Evolutionary conservation across 2,797 vertebrate genomes (phyloP).

Genomic region (Microctenopoma stevenorrisi): DNA sequence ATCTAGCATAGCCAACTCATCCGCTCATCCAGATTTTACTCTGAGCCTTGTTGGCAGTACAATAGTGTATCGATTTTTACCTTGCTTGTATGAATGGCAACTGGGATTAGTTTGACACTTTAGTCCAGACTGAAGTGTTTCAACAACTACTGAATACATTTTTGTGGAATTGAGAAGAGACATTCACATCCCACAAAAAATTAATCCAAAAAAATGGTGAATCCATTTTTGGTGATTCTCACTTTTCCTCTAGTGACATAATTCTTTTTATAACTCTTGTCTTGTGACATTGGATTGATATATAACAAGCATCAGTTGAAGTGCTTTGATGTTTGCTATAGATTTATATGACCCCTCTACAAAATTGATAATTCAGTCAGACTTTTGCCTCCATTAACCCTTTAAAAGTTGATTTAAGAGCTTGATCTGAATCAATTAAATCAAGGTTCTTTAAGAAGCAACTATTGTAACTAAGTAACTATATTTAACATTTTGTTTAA

Average conservation of each 20-base stretch:
- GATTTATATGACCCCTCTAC: background rate
- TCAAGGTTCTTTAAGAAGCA: too few species aligned
- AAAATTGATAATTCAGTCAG: too few species aligned
- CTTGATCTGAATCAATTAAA: too few species aligned
- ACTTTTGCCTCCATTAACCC: too few species aligned
- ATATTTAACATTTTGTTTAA: too few species aligned
- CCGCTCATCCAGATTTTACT: slow-evolving; percentile 43
- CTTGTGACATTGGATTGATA: too few species aligned
- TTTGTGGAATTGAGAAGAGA: background rate
- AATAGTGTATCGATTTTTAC: slow-evolving; percentile 30
- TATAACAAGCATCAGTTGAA: too few species aligned
- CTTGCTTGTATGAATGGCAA: slow-evolving; percentile 36
- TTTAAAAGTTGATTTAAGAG: too few species aligned
- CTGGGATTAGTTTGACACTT: background rate
- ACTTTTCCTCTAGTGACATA: background rate
- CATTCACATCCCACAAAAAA: background rate
- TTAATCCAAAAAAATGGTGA: too few species aligned
- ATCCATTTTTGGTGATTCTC: background rate
- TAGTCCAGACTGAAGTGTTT: slow-evolving; percentile 4
- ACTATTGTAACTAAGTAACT: too few species aligned
- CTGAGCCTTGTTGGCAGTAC: slow-evolving; percentile 36
- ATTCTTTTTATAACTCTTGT: too few species aligned
- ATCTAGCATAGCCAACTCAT: slow-evolving; percentile 59
- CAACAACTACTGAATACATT: background rate
- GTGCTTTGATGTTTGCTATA: background rate